phyloP scores from a whole-genome alignment of 2,888 invertebrate genomes.

The Trissolcus brochymenae region DNA sequence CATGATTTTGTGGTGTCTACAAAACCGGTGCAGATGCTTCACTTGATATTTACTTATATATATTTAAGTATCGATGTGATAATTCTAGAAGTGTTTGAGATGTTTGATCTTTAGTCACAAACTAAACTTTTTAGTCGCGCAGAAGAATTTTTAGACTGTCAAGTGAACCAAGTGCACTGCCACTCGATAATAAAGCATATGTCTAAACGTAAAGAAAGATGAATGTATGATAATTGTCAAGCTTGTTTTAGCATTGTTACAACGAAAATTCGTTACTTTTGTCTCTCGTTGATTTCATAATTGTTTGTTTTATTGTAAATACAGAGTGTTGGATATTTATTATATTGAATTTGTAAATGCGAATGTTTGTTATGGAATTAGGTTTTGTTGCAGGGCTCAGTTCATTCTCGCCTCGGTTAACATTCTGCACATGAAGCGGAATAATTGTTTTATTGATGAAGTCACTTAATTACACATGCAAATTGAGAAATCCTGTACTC shows the following conservation, averaged over 20 bases:
- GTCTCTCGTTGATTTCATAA: background rate
- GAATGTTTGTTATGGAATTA: constrained; percentile 4
- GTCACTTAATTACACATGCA: constrained; percentile 32
- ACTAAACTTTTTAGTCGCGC: no score
- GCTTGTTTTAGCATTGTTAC: no score
- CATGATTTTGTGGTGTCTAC: background rate
- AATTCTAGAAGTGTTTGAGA: no score
- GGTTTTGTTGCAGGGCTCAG: background rate
- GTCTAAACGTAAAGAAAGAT: no score
- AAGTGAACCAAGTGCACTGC: no score
- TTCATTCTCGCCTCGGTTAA: constrained; percentile 24
- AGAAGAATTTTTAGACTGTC: no score
- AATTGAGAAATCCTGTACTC: constrained; percentile 34
- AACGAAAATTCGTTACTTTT: background rate
- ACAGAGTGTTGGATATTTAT: constrained; percentile 31
- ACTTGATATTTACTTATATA: no score
- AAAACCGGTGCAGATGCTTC: no score
- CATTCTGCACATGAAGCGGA: constrained; percentile 36
- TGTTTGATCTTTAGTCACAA: no score
- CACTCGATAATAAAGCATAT: no score
- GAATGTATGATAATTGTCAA: no score
- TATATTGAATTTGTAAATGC: constrained; percentile 4
- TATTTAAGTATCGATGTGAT: no score
- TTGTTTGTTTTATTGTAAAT: background rate
- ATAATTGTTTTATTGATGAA: constrained; percentile 24